These are phyloP conservation scores for Smutsia temminckii DNA, from an alignment of 2,797 vertebrate genomes.

Conservation along the genomic window DNA sequence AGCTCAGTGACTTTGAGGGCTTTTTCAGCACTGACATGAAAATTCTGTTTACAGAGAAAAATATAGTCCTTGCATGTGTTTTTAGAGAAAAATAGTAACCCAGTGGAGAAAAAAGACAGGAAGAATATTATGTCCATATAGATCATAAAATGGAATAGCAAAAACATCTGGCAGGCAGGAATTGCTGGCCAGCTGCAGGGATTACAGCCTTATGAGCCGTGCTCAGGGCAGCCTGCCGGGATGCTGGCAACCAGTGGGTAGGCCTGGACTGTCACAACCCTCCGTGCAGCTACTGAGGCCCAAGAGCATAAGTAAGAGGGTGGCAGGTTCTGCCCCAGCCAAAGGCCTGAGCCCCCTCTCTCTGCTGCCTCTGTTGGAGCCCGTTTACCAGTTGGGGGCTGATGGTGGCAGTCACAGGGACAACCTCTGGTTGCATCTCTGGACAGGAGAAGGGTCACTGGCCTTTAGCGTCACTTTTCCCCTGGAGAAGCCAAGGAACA, in stretches of 20 bases:
- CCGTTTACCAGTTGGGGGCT: neutral
- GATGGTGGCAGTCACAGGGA: neutral
- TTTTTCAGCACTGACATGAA: slow-evolving; percentile 37
- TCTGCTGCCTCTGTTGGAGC: neutral
- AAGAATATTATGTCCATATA: slow-evolving; percentile 33
- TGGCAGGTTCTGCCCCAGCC: neutral
- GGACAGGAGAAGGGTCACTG: neutral
- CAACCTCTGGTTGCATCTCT: neutral
- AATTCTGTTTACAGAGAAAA: slow-evolving; percentile 64
- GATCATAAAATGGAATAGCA: slow-evolving; percentile 6
- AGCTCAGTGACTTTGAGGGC: slow-evolving; percentile 36
- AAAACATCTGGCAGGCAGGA: slow-evolving; percentile 5
- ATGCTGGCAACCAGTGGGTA: neutral
- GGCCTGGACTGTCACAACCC: neutral
- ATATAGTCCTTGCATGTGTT: slow-evolving; percentile 54
- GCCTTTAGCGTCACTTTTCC: neutral
- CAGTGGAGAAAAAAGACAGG: neutral
- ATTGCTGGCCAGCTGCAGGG: slow-evolving; percentile 39
- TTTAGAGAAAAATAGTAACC: slow-evolving; percentile 60
- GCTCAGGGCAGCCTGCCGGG: neutral
- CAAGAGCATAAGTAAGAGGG: neutral
- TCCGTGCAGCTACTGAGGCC: neutral
- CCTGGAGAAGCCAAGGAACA: neutral
- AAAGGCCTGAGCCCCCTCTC: neutral
- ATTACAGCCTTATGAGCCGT: neutral